These are phyloP conservation scores for Portevinia maculata DNA, from an alignment of 2,888 invertebrate genomes.

Conservation along the genomic window DNA sequence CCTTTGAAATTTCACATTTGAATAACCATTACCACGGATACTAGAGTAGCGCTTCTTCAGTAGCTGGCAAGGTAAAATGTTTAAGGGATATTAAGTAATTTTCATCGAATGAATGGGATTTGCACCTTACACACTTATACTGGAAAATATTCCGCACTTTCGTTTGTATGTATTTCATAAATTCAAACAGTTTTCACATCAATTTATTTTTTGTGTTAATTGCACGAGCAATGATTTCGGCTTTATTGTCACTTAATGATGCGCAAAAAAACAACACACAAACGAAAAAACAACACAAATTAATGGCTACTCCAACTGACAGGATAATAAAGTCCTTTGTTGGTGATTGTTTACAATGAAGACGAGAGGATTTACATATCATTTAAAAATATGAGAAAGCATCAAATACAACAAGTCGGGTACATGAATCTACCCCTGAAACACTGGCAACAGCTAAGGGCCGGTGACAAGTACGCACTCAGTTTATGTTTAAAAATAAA, in stretches of 20 bases:
- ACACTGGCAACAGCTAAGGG: neutral
- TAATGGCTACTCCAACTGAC: neutral
- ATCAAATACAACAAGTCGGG: constrained; percentile 4
- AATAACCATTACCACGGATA: constrained; percentile 9
- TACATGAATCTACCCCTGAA: neutral
- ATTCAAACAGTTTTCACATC: constrained; percentile 29
- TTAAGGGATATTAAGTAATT: neutral
- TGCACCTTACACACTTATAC: constrained; percentile 26
- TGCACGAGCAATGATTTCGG: constrained; percentile 47
- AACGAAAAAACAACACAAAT: constrained; percentile 11
- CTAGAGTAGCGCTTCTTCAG: neutral
- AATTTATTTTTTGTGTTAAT: constrained; percentile 27
- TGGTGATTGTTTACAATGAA: constrained; percentile 54
- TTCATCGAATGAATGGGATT: no score
- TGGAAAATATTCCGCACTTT: constrained; percentile 34
- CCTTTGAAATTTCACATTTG: no score
- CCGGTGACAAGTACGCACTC: neutral
- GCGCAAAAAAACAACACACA: neutral
- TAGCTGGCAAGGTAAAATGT: neutral
- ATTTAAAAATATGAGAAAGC: constrained; percentile 4
- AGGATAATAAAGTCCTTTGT: constrained; percentile 40
- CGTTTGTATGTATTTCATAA: neutral
- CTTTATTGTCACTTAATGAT: constrained; percentile 16
- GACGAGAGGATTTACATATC: neutral
- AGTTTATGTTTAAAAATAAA: neutral